Evolutionary conservation across 92 coral and sea anemone species (phyloP), one percentile per base, ranked within the genome.

Genomic region (Micromussa lordhowensis): DNA sequence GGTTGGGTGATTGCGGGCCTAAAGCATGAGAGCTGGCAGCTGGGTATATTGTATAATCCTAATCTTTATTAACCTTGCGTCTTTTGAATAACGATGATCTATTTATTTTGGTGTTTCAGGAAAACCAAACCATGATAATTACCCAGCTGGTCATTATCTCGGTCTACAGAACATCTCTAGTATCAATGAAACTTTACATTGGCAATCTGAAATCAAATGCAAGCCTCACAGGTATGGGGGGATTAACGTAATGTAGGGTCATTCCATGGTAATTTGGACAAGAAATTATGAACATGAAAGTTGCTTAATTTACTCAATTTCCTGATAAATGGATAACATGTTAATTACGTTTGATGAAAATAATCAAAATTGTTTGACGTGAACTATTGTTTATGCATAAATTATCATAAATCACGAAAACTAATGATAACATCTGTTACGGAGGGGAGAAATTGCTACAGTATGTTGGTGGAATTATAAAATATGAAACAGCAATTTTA

Each of bases 381-480:
- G 21, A 30, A 19, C 1, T 17, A 22, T 17, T 19, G 49, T 72
- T 35, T 72, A 34, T 72, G 77, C 77, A 72, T 72, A 72, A 72
- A 12, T 72, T 72, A 72, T 29, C 40, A 72, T 29, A 2, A 30
- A 72, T 72, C 34, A 72, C 51, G 18, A 1, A 17, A 4, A 59
- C 18, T 3, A 59, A 19, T 59, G 12, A 72, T 31, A 30, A 72
- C 12, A 32, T 22, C 40, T 29, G 40, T 72, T 32, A 51, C 77
- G 7, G 77, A 71, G 77, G 77, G 77, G 77, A 72, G 34, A 72
- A 51, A 34, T 72, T 10, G n/a, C n/a, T n/a, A n/a, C n/a, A n/a
- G n/a, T 14, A 72, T 72, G 24, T 32, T 72, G 16, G 21, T 32
- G 26, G 34, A 48, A 2, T n/a, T 72, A 72, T 14, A 15, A 72